Evolutionary conservation across 2,113 vertebrate genomes (phyloP).

Genomic region (Isichthys henryi): DNA sequence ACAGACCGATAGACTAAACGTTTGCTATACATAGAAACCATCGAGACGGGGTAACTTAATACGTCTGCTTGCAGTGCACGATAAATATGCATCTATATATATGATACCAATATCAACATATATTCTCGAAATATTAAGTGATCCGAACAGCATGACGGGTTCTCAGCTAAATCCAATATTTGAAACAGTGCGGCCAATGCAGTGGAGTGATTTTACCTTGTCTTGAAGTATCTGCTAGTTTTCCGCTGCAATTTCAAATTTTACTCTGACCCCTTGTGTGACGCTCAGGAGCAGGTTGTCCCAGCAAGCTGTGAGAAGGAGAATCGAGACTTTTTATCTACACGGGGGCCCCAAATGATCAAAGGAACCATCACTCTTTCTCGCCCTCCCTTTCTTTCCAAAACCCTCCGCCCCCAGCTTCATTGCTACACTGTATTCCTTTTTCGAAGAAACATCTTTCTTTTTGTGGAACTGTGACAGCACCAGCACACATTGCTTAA

Average conservation of each 20-base stretch:
- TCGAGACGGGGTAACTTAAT: background rate
- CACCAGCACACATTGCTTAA: background rate
- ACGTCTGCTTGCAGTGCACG: background rate
- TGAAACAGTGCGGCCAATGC: background rate
- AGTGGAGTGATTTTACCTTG: conserved; percentile 1
- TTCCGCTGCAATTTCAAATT: conserved; percentile 6
- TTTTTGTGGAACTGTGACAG: conserved; percentile 18
- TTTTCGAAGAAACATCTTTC: conserved; percentile 45
- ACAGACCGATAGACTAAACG: background rate
- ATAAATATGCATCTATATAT: background rate
- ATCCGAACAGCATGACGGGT: background rate
- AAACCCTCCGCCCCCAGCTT: conserved; percentile 39
- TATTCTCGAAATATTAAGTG: background rate
- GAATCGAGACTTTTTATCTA: conserved; percentile 41
- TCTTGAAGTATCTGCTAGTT: background rate
- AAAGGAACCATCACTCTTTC: conserved; percentile 54
- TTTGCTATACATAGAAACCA: background rate
- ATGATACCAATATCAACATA: conserved; percentile 4
- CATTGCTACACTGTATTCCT: conserved; percentile 48
- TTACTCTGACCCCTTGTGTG: background rate
- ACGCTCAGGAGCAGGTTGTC: conserved; percentile 22
- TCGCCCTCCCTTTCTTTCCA: conserved; percentile 18
- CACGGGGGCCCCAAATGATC: conserved; percentile 49
- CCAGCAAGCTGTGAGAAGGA: conserved; percentile 29
- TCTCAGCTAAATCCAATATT: background rate